phyloP scores from a whole-genome alignment of 2,888 invertebrate species.

The Calliphora vomitoria region DNA sequence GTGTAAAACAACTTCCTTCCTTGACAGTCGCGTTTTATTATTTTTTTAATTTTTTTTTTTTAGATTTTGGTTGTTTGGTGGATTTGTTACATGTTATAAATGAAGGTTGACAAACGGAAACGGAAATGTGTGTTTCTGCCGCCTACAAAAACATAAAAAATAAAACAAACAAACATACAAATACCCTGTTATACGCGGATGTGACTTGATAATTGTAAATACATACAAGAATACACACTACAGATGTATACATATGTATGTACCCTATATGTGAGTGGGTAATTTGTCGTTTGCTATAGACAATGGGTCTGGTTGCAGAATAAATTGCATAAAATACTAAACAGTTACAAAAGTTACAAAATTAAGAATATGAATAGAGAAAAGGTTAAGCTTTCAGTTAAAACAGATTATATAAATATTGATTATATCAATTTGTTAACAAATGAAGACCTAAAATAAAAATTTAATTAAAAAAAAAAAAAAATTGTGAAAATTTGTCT shows the following conservation, averaged over 20 bases:
- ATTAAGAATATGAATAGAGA: no score
- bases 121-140: slow-evolving; percentile 66
- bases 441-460: no score
- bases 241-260: no score
- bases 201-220: slow-evolving; percentile 13
- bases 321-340: no score
- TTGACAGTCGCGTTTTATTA: slow-evolving; percentile 9
- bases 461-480: no score
- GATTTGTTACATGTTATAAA: slow-evolving; percentile 40
- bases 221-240: slow-evolving; percentile 4
- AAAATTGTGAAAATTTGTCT: no score
- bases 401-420: no score
- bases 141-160: slow-evolving; percentile 12
- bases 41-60: not conserved
- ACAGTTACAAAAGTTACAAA: no score
- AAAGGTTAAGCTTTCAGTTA: no score
- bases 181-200: not conserved
- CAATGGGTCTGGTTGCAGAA: not conserved
- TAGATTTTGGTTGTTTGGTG: slow-evolving; percentile 12
- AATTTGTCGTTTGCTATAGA: slow-evolving; percentile 6
- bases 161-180: not conserved
- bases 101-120: slow-evolving; percentile 69
- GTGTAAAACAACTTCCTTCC: slow-evolving; percentile 74
- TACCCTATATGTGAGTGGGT: not conserved
- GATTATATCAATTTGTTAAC: no score